Conservation (phyloP, 1,140 invertebrate species). For the Hestina assimilis region DNA sequence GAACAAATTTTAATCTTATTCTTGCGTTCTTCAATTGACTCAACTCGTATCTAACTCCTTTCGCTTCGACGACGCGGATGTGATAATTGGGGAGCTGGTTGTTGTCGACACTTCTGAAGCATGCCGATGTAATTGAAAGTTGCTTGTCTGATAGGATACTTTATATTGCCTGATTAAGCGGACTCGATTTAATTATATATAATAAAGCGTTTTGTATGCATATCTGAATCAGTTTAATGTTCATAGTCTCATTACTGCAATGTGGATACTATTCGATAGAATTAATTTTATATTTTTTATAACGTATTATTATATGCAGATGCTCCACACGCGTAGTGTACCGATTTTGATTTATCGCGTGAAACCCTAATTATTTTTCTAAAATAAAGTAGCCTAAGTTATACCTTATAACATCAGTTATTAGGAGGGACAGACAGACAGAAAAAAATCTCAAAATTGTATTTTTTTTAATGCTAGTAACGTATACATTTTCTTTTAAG, state of each 20-base stretch:
- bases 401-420: too few relatives aligned
- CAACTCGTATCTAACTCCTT: slow-evolving; percentile 23
- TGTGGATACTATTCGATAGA: slow-evolving; percentile 4
- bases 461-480: too few relatives aligned
- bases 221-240: slow-evolving; percentile 19
- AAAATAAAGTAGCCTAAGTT: too few relatives aligned
- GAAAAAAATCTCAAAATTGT: too few relatives aligned
- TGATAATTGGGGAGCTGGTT: slow-evolving; percentile 40
- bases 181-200: slow-evolving; percentile 13
- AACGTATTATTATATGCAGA: too few relatives aligned
- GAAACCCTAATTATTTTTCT: too few relatives aligned
- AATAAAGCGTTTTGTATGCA: slow-evolving; percentile 20
- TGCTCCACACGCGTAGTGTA: too few relatives aligned
- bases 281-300: not conserved
- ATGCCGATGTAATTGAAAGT: slow-evolving; percentile 25
- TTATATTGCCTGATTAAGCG: slow-evolving; percentile 3
- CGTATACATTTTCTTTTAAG: too few relatives aligned
- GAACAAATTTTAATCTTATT: slow-evolving; percentile 71
- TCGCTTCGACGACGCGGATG: slow-evolving; percentile 13
- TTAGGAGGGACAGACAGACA: too few relatives aligned
- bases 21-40: slow-evolving; percentile 60
- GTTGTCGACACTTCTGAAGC: slow-evolving; percentile 18
- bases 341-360: too few relatives aligned
- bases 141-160: slow-evolving; percentile 9
- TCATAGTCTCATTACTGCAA: slow-evolving; percentile 13